These are phyloP conservation scores for Actinia tenebrosa DNA, from an alignment of 64 coral and sea anemone species.

Conservation along the genomic window DNA sequence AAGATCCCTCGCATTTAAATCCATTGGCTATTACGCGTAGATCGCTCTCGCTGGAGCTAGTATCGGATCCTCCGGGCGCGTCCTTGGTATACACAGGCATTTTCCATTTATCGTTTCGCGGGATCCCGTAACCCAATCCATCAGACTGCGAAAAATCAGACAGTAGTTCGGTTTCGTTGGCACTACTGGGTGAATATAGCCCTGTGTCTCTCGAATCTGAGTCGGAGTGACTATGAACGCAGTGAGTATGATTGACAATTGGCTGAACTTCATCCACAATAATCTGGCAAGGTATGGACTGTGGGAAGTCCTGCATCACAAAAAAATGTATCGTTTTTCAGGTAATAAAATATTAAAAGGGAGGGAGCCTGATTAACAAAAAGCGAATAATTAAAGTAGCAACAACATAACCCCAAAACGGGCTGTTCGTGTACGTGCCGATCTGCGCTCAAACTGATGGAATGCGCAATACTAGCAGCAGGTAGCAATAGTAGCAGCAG, in stretches of 20 bases:
- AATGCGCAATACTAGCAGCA: no score
- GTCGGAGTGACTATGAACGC: background rate
- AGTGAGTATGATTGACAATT: background rate
- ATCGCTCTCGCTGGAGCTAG: slow-evolving; percentile 38
- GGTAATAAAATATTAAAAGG: no score
- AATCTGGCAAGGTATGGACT: background rate
- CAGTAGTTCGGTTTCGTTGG: background rate
- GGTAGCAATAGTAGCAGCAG: no score
- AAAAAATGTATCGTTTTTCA: no score
- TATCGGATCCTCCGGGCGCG: background rate
- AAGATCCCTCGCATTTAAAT: background rate
- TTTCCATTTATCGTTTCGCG: background rate
- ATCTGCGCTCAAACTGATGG: no score
- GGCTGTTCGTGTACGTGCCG: no score
- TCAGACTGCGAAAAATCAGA: background rate
- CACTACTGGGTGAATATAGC: background rate
- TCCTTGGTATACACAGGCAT: background rate
- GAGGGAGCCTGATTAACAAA: no score
- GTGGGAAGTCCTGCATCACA: background rate
- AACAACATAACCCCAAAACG: no score
- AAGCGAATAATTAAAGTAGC: no score
- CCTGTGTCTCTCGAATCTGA: background rate
- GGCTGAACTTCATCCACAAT: background rate
- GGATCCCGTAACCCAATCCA: background rate
- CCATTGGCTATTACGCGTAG: background rate